These are phyloP conservation scores for Zaprionus tsacasi DNA, from an alignment of 1,140 invertebrate genomes.

Conservation along the genomic window DNA sequence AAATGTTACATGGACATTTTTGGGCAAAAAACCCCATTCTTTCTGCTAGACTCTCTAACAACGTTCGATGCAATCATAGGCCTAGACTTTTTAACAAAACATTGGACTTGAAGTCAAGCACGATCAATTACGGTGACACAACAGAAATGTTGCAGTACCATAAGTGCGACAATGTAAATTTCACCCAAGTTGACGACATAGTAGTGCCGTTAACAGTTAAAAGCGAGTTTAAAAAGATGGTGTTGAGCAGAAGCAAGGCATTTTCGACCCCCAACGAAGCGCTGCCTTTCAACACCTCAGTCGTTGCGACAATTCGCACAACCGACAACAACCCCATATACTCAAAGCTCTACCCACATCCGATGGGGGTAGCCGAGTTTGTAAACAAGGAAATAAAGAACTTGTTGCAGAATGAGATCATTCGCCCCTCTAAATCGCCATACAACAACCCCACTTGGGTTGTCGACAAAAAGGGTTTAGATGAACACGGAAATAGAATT, in stretches of 20 bases:
- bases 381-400: not conserved
- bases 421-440: not conserved
- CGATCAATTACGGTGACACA: not conserved
- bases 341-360: too few species aligned
- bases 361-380: not conserved
- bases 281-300: not conserved
- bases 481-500: not conserved
- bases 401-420: constrained; percentile 10
- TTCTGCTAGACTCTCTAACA: not conserved
- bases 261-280: too few species aligned
- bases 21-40: not conserved
- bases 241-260: too few species aligned
- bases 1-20: not conserved
- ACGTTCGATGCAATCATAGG: constrained; percentile 24
- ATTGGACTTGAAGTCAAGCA: not conserved
- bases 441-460: not conserved
- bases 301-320: not conserved
- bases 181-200: too few species aligned
- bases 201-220: too few species aligned
- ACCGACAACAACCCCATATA: not conserved
- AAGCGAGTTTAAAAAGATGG: too few species aligned
- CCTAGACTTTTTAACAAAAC: constrained; percentile 3
- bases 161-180: too few species aligned
- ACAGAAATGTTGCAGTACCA: too few species aligned
- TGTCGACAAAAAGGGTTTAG: not conserved